A percentile compares a stretch with the other conserved stretches of the same genome.
Evolutionary conservation across 2,888 invertebrate genomes (phyloP).

Genomic region (Congeria kusceri): DNA sequence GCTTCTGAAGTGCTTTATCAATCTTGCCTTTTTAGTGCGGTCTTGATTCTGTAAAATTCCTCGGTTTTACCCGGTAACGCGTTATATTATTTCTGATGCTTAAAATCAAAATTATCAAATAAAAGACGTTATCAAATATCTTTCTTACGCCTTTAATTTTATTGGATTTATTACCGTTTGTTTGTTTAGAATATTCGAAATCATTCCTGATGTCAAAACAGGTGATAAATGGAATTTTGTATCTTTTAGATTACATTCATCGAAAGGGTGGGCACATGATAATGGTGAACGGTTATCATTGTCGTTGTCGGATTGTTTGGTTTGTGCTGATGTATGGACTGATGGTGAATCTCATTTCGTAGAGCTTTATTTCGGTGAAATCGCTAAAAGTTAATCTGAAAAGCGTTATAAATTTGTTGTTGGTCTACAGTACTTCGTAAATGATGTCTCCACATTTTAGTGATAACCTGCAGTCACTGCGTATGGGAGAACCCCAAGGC

Average conservation of each 20-base stretch:
- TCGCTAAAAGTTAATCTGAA: too few species aligned
- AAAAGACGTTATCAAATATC: conserved; percentile 27
- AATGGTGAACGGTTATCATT: background rate
- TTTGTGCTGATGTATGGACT: too few species aligned
- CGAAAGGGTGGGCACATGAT: background rate
- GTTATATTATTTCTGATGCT: background rate
- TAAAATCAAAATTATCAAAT: conserved; percentile 15
- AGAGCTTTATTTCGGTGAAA: too few species aligned
- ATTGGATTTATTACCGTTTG: conserved; percentile 39
- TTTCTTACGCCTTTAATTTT: conserved; percentile 32
- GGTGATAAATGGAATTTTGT: conserved; percentile 47
- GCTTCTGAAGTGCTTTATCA: too few species aligned
- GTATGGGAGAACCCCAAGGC: too few species aligned
- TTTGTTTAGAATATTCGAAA: conserved; percentile 52
- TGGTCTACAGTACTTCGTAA: too few species aligned
- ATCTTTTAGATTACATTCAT: conserved; percentile 33
- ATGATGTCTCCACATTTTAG: too few species aligned
- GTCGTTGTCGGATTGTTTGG: background rate
- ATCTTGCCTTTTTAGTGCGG: too few species aligned
- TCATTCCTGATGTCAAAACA: conserved; percentile 36
- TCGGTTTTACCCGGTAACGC: background rate
- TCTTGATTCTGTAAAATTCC: too few species aligned
- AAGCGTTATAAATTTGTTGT: too few species aligned
- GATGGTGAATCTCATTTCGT: too few species aligned
- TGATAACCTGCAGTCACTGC: too few species aligned